Evolutionary conservation across 1,140 invertebrate species (phyloP), one percentile per base, ranked within the genome.

Genomic region (Campoletis sonorensis): DNA sequence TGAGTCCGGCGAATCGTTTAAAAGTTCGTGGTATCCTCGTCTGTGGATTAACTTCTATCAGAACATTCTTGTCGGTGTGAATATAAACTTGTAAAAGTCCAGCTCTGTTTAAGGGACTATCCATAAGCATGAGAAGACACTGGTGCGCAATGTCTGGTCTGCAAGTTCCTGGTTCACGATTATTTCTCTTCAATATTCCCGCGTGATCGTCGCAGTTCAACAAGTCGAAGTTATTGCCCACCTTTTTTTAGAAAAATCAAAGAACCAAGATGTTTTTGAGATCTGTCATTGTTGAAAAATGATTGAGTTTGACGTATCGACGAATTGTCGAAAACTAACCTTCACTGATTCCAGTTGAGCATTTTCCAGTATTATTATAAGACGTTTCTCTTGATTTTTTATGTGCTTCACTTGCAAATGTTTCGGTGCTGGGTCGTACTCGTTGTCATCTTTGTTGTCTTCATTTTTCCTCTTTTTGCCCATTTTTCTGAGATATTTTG

Each of bases 1-100:
- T 99, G 21, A 99, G 92, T 61, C 98, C 98, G 88, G 98, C 98
- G 94, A 99, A 99, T 89, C 99, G 94, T 89, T 99, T 99, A 89
- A 98, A 99, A 16, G 99, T 99, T 86, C 99, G 94, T 0, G 99
- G 99, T 89, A 99, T 99, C 88, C 99, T 95, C 11, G 98, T 99
- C 92, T 99, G 98, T 67, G 99, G 98, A 93, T 99, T 98, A 27
- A 99, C 95, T 95, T 99, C 98, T 87, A 99, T 99, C 0, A 99
- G 92, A 64, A 99, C 98, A 95, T 99, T 99, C 89, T 97, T 97
- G 86, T 96, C 97, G 54, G 99, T 99, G 84, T 98, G 97, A 82
- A 99, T 94, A 89, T 98, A 99, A 0, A 99, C 97, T 93, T 97
- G 96, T 18, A 98, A 89, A 13, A 97, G 90, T 18, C 97, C 97